Conservation (phyloP, 1,140 invertebrate genomes). For the Linepithema humile region DNA sequence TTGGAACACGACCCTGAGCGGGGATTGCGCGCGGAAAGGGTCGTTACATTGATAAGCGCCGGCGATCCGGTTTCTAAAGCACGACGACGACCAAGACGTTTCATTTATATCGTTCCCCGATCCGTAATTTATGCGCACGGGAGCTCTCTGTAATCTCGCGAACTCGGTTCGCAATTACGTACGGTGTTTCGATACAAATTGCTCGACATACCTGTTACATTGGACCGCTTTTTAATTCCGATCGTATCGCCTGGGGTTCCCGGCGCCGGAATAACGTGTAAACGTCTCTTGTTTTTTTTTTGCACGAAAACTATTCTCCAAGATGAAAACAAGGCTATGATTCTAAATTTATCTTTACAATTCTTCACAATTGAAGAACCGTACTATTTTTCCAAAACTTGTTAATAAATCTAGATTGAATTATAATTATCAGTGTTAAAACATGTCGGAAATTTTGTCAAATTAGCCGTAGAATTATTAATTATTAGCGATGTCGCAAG, state of each 20-base stretch:
- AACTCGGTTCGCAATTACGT: conserved; percentile 37
- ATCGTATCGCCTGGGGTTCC: not conserved
- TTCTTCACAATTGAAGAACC: not conserved
- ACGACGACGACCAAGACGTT: not conserved
- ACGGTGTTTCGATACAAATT: not conserved
- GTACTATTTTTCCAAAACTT: not conserved
- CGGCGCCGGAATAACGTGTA: not conserved
- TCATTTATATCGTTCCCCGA: not conserved
- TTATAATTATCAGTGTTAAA: not conserved
- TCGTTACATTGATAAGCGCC: not conserved
- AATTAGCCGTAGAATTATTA: not conserved
- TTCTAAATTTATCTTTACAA: not conserved
- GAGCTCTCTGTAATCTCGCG: not conserved
- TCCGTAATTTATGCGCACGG: conserved; percentile 39
- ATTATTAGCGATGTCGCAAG: not conserved
- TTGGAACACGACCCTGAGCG: not conserved
- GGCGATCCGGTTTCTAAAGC: conserved; percentile 1
- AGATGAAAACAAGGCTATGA: not conserved
- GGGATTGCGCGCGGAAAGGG: not conserved
- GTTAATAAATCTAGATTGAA: not conserved
- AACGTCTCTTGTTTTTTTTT: not conserved
- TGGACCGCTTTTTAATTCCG: not conserved
- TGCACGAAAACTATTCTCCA: not conserved
- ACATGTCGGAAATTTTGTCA: not conserved
- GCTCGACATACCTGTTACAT: not conserved